Evolutionary conservation across 2,888 invertebrate genomes (phyloP), one percentile per base, ranked within the genome.

Genomic region (Rhagonycha fulva): DNA sequence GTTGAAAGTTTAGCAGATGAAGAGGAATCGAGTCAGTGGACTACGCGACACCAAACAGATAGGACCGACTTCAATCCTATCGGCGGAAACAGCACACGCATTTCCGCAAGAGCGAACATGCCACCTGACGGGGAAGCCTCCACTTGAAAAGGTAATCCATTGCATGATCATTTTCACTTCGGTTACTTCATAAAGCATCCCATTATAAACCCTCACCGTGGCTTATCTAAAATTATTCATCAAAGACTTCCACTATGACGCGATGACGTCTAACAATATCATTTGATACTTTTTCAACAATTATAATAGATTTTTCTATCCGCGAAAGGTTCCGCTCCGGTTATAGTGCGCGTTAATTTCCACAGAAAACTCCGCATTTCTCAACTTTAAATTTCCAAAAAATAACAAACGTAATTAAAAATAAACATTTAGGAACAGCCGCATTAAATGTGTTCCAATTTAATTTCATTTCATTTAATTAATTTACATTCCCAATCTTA

Each of bases 91-190:
- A 76, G 70, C 76, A 71, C 80, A 81, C 81, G 81, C 81, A 79
- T 81, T 83, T 82, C 79, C 83, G 79, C 83, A 81, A 81, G 77
- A 82, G 74, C 82, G 83, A 84, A 83, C 84, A 86, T 86, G 85
- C 85, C 86, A 83, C 86, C 85, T 82, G 85, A 86, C 83, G 80
- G 81, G 80, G 47, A 80, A 81, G 77, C 82, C 82, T 78, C 84
- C 84, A 80, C 83, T 83, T 77, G 84, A 82, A 84, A 85, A 83
- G 84, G 83, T 78, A 78, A 75, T 73, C 69, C 70, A 74, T 75
- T 78, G 80, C 80, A 79, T 75, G 78, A 77, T 77, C 67, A 77
- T 74, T 77, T 79, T 78, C 78, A 72, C 79, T 75, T 76, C 71
- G 77, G 68, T 78, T 72, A 76, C 72, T 76, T 62, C 68, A 70